Percentiles rank a stretch among this genome's conserved stretches.
phyloP scores from a whole-genome alignment of 2,888 invertebrate genomes.

The Coenonympha arcania region DNA sequence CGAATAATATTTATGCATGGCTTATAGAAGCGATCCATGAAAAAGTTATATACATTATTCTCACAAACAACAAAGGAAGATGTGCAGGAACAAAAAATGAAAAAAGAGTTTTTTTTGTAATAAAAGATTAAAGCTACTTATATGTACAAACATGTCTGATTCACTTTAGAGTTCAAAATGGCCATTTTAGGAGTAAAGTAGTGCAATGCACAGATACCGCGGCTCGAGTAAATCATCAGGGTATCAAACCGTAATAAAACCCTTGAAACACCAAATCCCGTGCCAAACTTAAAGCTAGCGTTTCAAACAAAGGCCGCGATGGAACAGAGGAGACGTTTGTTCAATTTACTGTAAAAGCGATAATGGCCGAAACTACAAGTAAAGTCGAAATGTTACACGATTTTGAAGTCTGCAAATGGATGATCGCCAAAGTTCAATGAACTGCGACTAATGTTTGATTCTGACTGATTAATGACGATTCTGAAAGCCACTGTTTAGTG shows the following conservation, averaged over 20 bases:
- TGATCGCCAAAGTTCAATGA: slow-evolving; percentile 21
- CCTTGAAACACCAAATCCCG: slow-evolving; percentile 3
- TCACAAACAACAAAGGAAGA: no score
- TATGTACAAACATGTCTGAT: no score
- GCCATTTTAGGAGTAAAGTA: no score
- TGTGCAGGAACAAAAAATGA: no score
- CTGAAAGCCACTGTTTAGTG: not conserved
- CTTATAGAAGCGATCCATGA: no score
- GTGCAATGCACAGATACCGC: not conserved
- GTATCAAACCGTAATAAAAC: not conserved
- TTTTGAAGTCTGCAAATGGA: slow-evolving; percentile 19
- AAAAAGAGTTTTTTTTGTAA: no score
- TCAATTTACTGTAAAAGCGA: slow-evolving; percentile 21
- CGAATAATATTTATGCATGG: no score
- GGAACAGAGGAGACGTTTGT: slow-evolving; percentile 19
- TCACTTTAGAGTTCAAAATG: no score
- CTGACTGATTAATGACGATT: slow-evolving; percentile 11
- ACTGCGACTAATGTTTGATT: slow-evolving; percentile 17
- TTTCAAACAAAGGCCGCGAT: slow-evolving; percentile 4
- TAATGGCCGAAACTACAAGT: slow-evolving; percentile 16
- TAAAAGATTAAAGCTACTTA: no score
- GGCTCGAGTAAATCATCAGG: not conserved
- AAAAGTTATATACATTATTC: no score
- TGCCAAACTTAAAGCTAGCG: slow-evolving; percentile 7
- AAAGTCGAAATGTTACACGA: slow-evolving; percentile 15